Evolutionary conservation across 2,113 vertebrate species (phyloP).

Genomic region (Lagenorhynchus albirostris): DNA sequence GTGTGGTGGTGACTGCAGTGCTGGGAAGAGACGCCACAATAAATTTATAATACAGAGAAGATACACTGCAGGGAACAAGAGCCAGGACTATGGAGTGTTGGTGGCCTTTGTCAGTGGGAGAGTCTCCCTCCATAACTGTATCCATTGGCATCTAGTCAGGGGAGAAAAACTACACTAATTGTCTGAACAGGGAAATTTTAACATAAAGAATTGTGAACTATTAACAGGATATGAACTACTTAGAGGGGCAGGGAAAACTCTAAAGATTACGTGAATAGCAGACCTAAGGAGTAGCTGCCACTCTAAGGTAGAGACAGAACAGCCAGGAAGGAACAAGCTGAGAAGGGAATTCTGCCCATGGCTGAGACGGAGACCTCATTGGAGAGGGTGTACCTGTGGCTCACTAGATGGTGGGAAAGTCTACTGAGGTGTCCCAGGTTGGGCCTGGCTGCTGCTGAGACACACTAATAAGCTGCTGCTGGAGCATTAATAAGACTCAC

Average conservation of each 20-base stretch:
- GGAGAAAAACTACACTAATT: neutral
- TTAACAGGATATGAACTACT: neutral
- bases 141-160: neutral
- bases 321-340: neutral
- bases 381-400: neutral
- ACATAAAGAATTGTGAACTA: neutral
- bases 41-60: neutral
- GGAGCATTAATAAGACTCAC: neutral
- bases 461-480: neutral
- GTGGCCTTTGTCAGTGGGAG: neutral
- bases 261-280: neutral
- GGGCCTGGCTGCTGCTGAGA: neutral
- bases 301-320: neutral
- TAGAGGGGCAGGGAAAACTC: neutral
- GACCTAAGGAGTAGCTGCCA: neutral
- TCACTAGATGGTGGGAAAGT: neutral
- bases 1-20: too few species aligned
- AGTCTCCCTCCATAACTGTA: neutral
- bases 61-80: neutral
- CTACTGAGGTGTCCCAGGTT: neutral
- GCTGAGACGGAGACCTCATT: neutral
- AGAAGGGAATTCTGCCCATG: accelerated
- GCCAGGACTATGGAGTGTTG: too few species aligned
- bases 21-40: neutral
- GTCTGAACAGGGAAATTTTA: neutral